Conservation (phyloP, 2,888 invertebrate genomes). For the Drosophila prostipennis region DNA sequence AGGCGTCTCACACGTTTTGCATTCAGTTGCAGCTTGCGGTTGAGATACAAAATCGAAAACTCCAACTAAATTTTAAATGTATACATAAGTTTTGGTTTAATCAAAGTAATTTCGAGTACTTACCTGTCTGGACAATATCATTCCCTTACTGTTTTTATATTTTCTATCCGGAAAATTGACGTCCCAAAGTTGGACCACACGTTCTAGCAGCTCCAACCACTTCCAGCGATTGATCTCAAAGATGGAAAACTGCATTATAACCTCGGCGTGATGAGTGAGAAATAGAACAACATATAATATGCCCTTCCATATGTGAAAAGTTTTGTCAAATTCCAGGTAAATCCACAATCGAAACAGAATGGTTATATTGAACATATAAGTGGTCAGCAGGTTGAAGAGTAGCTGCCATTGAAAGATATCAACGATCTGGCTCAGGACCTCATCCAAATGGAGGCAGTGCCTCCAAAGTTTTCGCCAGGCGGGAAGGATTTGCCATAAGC, state of each 20-base stretch:
- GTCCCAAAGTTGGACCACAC: constrained; percentile 35
- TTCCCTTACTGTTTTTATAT: neutral
- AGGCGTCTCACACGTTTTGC: constrained; percentile 41
- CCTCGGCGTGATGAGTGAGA: constrained; percentile 36
- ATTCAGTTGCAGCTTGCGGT: constrained; percentile 39
- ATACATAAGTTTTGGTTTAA: neutral
- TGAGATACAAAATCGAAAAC: constrained; percentile 47
- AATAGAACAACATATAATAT: constrained; percentile 8
- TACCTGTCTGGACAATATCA: constrained; percentile 47
- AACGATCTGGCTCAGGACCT: constrained; percentile 35
- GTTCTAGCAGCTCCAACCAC: constrained; percentile 34
- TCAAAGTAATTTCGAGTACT: neutral
- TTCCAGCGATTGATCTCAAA: constrained; percentile 29
- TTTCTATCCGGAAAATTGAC: neutral
- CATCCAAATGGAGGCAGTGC: constrained; percentile 34
- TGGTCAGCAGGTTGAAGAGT: constrained; percentile 49
- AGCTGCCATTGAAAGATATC: constrained; percentile 48
- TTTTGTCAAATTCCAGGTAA: constrained; percentile 12
- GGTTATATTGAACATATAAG: constrained; percentile 50
- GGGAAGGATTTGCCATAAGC: constrained; percentile 41
- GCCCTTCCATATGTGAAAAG: neutral
- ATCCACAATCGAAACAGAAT: constrained; percentile 52
- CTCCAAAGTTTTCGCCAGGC: constrained; percentile 48
- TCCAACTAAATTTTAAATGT: constrained; percentile 48
- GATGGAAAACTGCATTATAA: constrained; percentile 48